Evolutionary conservation across 2,797 vertebrate species (phyloP).

Genomic region (Ibycter americanus): DNA sequence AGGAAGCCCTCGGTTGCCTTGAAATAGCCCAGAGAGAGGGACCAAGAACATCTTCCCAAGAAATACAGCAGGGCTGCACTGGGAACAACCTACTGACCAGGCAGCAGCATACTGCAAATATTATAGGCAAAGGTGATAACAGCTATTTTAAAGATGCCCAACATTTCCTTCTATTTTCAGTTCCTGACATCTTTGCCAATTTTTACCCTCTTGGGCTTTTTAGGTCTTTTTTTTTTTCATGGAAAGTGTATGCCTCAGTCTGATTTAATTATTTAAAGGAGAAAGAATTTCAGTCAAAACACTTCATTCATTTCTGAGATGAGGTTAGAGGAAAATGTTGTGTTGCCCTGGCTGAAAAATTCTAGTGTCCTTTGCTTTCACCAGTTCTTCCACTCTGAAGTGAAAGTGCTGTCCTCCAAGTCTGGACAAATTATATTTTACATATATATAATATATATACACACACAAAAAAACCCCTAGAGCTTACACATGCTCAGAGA

Average conservation of each 20-base stretch:
- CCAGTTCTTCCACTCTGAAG: not conserved
- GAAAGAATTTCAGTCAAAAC: conserved; percentile 25
- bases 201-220: not conserved
- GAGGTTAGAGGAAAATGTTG: not conserved
- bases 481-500: not conserved
- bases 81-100: not conserved
- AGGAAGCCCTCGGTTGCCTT: not conserved
- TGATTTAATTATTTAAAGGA: not conserved
- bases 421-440: not conserved
- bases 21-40: not conserved
- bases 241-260: not conserved
- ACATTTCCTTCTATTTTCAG: not conserved
- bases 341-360: not conserved
- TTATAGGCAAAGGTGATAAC: not conserved
- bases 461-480: not conserved
- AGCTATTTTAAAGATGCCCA: not conserved
- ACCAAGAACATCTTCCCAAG: not conserved
- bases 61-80: not conserved
- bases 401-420: not conserved
- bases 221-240: not conserved
- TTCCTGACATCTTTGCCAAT: not conserved
- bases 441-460: not conserved
- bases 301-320: not conserved
- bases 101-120: not conserved
- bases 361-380: not conserved